Conservation (phyloP, 2,113 vertebrate genomes). For the Dasyornis broadbenti region DNA sequence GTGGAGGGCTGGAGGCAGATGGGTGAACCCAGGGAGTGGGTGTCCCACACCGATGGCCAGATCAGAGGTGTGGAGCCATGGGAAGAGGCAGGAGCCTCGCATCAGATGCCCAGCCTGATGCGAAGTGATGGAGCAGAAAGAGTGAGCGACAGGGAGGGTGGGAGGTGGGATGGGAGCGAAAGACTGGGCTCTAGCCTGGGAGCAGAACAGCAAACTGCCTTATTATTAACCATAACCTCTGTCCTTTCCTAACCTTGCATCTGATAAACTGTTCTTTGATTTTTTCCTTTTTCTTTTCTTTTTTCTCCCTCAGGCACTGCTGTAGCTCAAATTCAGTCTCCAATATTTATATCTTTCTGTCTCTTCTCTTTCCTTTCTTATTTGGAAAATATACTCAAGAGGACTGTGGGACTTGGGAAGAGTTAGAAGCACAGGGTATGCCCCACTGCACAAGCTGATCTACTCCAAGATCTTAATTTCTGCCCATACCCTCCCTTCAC, state of each 20-base stretch:
- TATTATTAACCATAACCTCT: constrained; percentile 9
- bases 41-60: rapidly evolving
- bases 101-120: background rate
- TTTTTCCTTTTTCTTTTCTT: background rate
- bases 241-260: constrained; percentile 24
- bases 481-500: background rate
- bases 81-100: background rate
- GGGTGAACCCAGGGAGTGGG: background rate
- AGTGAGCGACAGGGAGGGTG: background rate
- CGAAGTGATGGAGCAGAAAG: background rate
- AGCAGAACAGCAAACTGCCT: background rate
- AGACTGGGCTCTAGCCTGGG: background rate
- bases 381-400: constrained; percentile 23
- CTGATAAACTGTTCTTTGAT: constrained; percentile 13
- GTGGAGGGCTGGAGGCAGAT: too few relatives aligned
- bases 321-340: constrained; percentile 17
- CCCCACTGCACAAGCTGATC: background rate
- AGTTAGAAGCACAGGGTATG: constrained; percentile 4
- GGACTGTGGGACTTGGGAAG: background rate
- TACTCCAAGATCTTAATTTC: background rate
- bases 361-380: constrained; percentile 36
- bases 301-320: background rate
- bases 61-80: background rate
- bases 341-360: constrained; percentile 48
- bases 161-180: background rate